Conservation (phyloP, 2,797 vertebrate species). For the Ctenopoma kingsleyae region DNA sequence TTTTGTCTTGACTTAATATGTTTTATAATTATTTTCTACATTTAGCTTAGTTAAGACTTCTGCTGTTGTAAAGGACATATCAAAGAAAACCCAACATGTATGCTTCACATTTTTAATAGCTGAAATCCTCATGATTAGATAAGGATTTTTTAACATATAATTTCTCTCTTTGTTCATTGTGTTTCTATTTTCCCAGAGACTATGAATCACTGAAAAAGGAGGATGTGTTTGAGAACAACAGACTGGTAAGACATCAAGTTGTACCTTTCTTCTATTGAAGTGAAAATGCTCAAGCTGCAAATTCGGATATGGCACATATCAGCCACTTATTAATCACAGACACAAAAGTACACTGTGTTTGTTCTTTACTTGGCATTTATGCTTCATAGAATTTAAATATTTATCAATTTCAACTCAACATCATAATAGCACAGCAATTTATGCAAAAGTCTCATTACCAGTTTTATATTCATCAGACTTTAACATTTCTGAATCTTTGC, state of each 20-base stretch:
- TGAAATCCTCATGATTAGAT: background rate
- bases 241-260: constrained; percentile 88
- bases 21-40: background rate
- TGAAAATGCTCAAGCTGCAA: constrained; percentile 3
- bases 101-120: background rate
- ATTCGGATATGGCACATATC: constrained; percentile 26
- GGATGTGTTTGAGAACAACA: constrained; percentile 95
- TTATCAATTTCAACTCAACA: constrained; percentile 5
- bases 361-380: constrained; percentile 20
- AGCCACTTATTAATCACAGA: constrained; percentile 28
- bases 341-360: constrained; percentile 5
- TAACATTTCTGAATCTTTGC: background rate
- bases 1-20: background rate
- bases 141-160: background rate
- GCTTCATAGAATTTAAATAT: constrained; percentile 23
- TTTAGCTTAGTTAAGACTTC: background rate
- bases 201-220: constrained; percentile 92
- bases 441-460: constrained; percentile 9
- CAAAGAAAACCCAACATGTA: background rate
- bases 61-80: background rate
- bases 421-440: constrained; percentile 18
- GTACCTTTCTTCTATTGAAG: constrained; percentile 17
- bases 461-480: constrained; percentile 5
- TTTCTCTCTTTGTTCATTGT: constrained; percentile 18
- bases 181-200: constrained; percentile 87